Evolutionary conservation across 92 coral and sea anemone genomes (phyloP).

Genomic region (Parazoanthus atlanticus): DNA sequence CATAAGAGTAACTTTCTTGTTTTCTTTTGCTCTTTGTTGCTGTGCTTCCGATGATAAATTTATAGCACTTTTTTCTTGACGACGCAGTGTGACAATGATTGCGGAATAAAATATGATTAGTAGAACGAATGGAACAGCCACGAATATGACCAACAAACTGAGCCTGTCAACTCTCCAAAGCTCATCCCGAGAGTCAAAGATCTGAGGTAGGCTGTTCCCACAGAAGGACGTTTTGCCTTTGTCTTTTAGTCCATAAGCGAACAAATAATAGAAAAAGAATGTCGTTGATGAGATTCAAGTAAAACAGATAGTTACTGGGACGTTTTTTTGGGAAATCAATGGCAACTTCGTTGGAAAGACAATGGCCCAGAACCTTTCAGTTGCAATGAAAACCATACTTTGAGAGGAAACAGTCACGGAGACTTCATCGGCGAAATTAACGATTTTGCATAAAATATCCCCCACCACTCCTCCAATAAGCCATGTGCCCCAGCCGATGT

Average conservation of each 20-base stretch:
- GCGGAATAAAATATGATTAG: neutral
- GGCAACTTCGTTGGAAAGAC: slow-evolving; percentile 5
- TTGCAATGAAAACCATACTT: slow-evolving; percentile 22
- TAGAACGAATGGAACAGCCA: neutral
- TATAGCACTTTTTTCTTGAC: neutral
- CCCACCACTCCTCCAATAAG: slow-evolving; percentile 7
- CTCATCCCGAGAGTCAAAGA: slow-evolving; percentile 4
- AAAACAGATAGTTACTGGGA: neutral
- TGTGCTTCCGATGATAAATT: neutral
- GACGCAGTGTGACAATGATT: neutral
- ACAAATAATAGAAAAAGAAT: slow-evolving; percentile 6
- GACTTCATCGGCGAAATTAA: slow-evolving; percentile 24
- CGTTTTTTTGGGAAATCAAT: neutral
- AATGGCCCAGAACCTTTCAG: slow-evolving; percentile 23
- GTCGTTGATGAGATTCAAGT: slow-evolving; percentile 11
- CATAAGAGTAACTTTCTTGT: neutral
- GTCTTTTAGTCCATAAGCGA: neutral
- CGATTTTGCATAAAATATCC: neutral
- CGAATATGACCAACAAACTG: neutral
- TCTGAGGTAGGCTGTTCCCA: neutral
- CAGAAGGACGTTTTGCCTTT: neutral
- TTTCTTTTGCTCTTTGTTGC: slow-evolving; percentile 6
- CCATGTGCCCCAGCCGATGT: slow-evolving; percentile 15
- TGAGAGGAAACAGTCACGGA: slow-evolving; percentile 17
- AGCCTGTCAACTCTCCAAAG: slow-evolving; percentile 26